Evolutionary conservation across 2,113 vertebrate species (phyloP), one percentile per base, ranked within the genome.

Genomic region (Tauraco erythrolophus): DNA sequence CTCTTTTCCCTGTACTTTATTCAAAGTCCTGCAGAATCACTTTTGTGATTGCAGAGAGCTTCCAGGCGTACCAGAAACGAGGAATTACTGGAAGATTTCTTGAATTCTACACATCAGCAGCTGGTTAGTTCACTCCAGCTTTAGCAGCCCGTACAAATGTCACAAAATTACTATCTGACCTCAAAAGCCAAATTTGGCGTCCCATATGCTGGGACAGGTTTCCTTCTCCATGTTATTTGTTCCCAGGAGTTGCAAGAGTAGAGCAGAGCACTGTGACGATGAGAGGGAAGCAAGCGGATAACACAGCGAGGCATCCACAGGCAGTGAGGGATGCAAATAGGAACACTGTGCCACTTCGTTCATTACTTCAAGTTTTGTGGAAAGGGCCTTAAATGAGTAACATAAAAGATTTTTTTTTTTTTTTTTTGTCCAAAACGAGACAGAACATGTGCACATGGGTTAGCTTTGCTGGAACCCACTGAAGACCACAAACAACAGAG

Each of bases 321-420:
- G 7, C 79, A 60, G 31, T 50, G 39, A 82, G 11, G 23, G 45
- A 72, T 48, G 39, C 46, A 78, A 74, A 37, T 14, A 78, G 50
- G 35, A 78, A 58, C 0, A 0, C 22, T 21, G 41, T 14, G 53
- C 11, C 48, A 33, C 61, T 78, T 74, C 51, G 60, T 41, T 43
- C 33, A 13, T 30, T 37, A 28, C 46, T 89, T 31, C 8, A 76
- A 43, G 60, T 43, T 77, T 57, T 41, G n/a, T 14, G 15, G 56
- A 69, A 84, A 94, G 28, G 14, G 11, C 50, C 79, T 84, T 77
- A 80, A 83, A 53, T 12, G 18, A 95, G 7, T 28, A 96, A 89
- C n/a, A 35, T 11, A 56, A 58, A 79, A 41, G 18, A n/a, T 3
- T 4, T 11, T 7, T 17, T 17, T 13, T 21, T 37, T 31, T 74